phyloP scores from a whole-genome alignment of 2,113 vertebrate genomes.

The Pluvialis apricaria region DNA sequence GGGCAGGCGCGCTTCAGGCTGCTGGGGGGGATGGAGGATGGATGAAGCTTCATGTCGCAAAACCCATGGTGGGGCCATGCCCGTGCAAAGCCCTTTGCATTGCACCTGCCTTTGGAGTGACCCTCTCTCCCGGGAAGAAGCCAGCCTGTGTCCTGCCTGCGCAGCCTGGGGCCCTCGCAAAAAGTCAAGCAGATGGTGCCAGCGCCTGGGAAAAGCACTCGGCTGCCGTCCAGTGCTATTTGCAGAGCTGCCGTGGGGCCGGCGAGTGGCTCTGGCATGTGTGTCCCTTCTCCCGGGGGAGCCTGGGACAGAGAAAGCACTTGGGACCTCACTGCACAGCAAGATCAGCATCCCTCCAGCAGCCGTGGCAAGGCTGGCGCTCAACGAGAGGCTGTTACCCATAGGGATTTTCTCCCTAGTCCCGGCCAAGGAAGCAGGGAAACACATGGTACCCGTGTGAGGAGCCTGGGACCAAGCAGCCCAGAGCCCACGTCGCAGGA shows the following conservation, averaged over 20 bases:
- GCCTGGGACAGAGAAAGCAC: not conserved
- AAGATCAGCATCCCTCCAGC: not conserved
- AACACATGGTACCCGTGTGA: accelerated
- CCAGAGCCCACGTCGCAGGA: not conserved
- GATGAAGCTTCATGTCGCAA: not conserved
- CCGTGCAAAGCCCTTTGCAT: not conserved
- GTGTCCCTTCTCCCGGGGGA: not conserved
- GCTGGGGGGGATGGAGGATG: not conserved
- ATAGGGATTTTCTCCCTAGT: not conserved
- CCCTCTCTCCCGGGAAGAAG: not conserved
- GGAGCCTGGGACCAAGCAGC: not conserved
- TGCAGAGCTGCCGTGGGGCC: not conserved
- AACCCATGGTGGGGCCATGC: accelerated
- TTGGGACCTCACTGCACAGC: not conserved
- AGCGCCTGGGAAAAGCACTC: not conserved
- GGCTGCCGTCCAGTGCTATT: not conserved
- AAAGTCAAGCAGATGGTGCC: not conserved
- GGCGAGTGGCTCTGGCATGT: accelerated
- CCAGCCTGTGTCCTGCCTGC: not conserved
- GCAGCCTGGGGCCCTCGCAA: accelerated
- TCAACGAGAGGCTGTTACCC: not conserved
- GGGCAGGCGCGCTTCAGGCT: accelerated
- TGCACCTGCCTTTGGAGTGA: not conserved
- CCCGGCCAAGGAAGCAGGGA: not conserved
- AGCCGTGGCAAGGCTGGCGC: not conserved